Base-by-base conservation (phyloP, 1,140 invertebrate species). In the Paralvinella palmiformis region DNA sequence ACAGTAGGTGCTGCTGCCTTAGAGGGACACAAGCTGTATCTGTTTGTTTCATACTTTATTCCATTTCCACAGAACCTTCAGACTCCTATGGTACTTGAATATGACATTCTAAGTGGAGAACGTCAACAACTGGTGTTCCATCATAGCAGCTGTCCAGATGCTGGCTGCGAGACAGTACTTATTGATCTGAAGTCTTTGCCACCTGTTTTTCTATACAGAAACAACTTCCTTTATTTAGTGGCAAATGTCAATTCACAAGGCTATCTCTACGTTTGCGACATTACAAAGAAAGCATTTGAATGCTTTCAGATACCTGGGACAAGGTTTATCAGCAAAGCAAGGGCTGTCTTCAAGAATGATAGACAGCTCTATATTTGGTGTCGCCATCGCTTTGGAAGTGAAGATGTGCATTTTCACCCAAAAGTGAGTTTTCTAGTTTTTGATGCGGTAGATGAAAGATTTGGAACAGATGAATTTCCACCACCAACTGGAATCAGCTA, bases 391-490 rank as follows among this genome's bases (percentile, higher is more conserved):
- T 77, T 73, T 50, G 76, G 76, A 31, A 75, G 74, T 27, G 76
- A 78, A 65, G 76, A 78, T 53, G 77, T 75, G 63, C 74, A 73
- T 52, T 75, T 78, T 20, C 77, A 78, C 53, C 77, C 77, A 65
- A 72, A 73, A 29, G 71, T 77, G 5, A 72, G 73, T n/a, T 78
- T 78, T 72, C 71, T 70, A n/a, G 71, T 75, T 64, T 78, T 78
- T 70, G 75, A 78, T 68, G 69, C 73, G 7, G 73, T 72, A 63
- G 72, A 68, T 27, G 74, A 75, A 63, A 68, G 72, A 3, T 77
- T 77, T 62, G 71, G 68, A 67, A 74, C 75, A 33, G n/a, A n/a
- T n/a, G n/a, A n/a, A n/a, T 66, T 78, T 52, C 66, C 71, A 6
- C 22, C 60, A 22, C 67, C 76, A 2, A 74, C 75, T 2, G 75